Evolutionary conservation across 2,888 invertebrate genomes (phyloP), one percentile per base, ranked within the genome.

Genomic region (Tillus elongatus): DNA sequence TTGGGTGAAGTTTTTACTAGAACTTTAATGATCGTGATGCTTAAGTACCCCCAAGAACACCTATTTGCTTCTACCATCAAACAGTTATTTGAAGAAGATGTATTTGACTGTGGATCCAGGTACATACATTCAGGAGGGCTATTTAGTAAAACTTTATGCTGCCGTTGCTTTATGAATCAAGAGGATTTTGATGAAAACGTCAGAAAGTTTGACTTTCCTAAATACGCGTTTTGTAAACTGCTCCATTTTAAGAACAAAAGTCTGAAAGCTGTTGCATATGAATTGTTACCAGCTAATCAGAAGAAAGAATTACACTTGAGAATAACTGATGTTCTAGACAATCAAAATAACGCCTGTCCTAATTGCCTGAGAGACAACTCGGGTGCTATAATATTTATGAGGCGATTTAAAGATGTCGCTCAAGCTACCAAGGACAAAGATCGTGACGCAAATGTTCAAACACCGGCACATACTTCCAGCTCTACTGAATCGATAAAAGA

Each of bases 191-290:
- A 68, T 28, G 51, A 63, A 9, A 62, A 67, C 33, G 50, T 24
- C 3, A 4, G 40, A 13, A 49, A 45, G 42, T 52, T 61, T 36
- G 60, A 63, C 43, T 53, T 73, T 30, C 72, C 75, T 0, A 66
- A 64, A 47, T 73, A 74, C 47, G 72, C 75, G 4, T 71, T 69
- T 54, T 77, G 77, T 15, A 72, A 70, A 53, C 56, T 73, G 6
- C 62, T 77, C 53, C 70, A 68, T 51, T 77, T 77, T 49, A 69
- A 67, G 54, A 70, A 66, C 43, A 66, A 61, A 42, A 66, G 61
- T 36, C 69, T 74, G 27, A 66, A 70, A 44, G 63, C 65, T 40
- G 65, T 71, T 1, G 70, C 74, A 37, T 74, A 76, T 46, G 71
- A 74, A 44, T 51, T 73, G 15, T 54, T 76, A 13, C 68, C 72